Base-by-base conservation (phyloP, 2,797 vertebrate genomes). In the Parambassis ranga region DNA sequence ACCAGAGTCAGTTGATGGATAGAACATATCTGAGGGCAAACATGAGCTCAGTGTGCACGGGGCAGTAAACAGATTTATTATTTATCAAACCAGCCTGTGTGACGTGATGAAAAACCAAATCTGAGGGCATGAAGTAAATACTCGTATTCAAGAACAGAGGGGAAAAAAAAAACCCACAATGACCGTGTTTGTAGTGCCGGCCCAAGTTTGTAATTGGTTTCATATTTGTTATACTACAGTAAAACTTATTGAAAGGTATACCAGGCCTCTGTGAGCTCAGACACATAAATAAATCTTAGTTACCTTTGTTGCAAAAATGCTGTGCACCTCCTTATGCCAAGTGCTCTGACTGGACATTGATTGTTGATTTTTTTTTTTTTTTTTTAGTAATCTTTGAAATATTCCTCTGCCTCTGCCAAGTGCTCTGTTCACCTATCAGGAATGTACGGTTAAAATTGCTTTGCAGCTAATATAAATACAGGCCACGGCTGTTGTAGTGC, bases 401-500 rank as follows among this genome's bases (percentile, higher is more conserved):
- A 90, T 92, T 64, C 5, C 23, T 58, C 24, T 44, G 41, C 26
- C 43, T 4, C 23, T n/a, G 82, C 88, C 86, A 91, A 89, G 77
- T 28, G 51, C 60, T n/a, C n/a, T 90, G 87, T 84, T 93, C 89
- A 93, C 87, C 86, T 89, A 81, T 71, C 67, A 79, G 91, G 90
- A 93, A 93, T 91, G 91, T 92, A 92, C 87, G 92, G 90, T 92
- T 90, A 65, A 90, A 89, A 79, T 77, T 78, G 84, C 71, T 90
- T 67, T 79, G 79, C 68, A 48, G 84, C 80, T 90, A 86, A 90
- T 87, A 90, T 89, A 90, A 92, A 91, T 84, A 86, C 75, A 81
- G 70, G 66, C 56, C 46, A 10, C 28, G 73, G 73, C 79, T 79
- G 80, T 67, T 80, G 64, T 20, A 52, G 59, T 52, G 79, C 26